Evolutionary conservation across 2,888 invertebrate genomes (phyloP).

Genomic region (Trichopoda pennipes): DNA sequence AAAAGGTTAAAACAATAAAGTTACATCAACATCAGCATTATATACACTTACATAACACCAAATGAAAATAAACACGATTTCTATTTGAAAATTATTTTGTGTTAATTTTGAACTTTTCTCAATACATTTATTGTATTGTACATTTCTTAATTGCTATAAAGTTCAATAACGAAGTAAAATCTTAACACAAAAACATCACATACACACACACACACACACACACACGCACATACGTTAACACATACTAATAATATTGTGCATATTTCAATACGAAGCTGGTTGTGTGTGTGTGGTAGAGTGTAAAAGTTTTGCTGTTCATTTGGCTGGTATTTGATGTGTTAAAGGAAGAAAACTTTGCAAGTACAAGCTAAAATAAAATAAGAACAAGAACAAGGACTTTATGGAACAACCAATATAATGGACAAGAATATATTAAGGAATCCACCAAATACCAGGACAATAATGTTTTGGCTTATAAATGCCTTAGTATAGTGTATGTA

Average conservation of each 20-base stretch:
- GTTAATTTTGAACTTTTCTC: conserved; percentile 66
- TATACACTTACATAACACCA: not conserved
- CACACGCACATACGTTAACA: conserved; percentile 9
- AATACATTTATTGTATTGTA: conserved; percentile 62
- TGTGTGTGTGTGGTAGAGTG: conserved; percentile 9
- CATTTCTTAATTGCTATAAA: conserved; percentile 47
- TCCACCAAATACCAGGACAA: conserved; percentile 50
- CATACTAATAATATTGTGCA: not conserved
- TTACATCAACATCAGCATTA: not conserved
- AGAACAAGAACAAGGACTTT: conserved; percentile 23
- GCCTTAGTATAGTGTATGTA: not conserved
- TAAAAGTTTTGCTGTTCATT: conserved; percentile 67
- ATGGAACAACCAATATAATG: conserved; percentile 55
- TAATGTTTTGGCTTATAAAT: conserved; percentile 29
- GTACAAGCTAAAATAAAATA: conserved; percentile 17
- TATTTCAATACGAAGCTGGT: not conserved
- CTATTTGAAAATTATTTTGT: conserved; percentile 63
- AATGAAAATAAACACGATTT: conserved; percentile 33
- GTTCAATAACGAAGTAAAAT: conserved; percentile 61
- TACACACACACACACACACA: conserved; percentile 22
- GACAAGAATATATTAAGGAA: conserved; percentile 54
- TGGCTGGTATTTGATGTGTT: conserved; percentile 63
- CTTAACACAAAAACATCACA: conserved; percentile 51
- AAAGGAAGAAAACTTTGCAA: conserved; percentile 52
- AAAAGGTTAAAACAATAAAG: conserved; percentile 29